Percentiles rank a stretch among this genome's conserved stretches.
phyloP scores from a whole-genome alignment of 2,113 vertebrate genomes.

The Eubucco bourcierii region DNA sequence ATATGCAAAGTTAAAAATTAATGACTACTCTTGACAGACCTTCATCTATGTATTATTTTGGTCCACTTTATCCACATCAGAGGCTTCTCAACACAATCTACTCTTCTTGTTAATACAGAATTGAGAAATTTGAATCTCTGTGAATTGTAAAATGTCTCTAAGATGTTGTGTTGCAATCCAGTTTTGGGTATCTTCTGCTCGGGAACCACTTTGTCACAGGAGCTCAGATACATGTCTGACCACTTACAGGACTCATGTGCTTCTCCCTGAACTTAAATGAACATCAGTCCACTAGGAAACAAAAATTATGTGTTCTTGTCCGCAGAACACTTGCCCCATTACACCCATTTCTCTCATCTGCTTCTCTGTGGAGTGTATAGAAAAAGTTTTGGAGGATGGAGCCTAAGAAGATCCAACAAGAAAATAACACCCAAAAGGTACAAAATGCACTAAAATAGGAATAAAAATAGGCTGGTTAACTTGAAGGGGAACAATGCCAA shows the following conservation, averaged over 20 bases:
- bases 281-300: not conserved
- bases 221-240: not conserved
- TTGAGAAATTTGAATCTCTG: not conserved
- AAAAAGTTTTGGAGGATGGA: not conserved
- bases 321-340: fast-evolving
- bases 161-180: fast-evolving
- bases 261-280: not conserved
- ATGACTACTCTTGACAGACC: not conserved
- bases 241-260: fast-evolving
- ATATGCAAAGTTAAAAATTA: not conserved
- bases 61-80: too few relatives aligned
- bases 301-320: not conserved
- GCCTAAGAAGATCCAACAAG: not conserved
- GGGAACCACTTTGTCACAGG: not conserved
- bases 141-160: not conserved
- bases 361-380: not conserved
- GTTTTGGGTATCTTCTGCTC: not conserved
- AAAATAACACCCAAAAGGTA: not conserved
- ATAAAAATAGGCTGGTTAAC: not conserved
- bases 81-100: not conserved
- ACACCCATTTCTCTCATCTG: not conserved
- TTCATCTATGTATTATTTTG: not conserved
- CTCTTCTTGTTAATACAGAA: not conserved
- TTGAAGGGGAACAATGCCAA: not conserved
- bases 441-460: not conserved